Evolutionary conservation across 2,888 invertebrate genomes (phyloP).

Genomic region (Sinotaia quadrata): DNA sequence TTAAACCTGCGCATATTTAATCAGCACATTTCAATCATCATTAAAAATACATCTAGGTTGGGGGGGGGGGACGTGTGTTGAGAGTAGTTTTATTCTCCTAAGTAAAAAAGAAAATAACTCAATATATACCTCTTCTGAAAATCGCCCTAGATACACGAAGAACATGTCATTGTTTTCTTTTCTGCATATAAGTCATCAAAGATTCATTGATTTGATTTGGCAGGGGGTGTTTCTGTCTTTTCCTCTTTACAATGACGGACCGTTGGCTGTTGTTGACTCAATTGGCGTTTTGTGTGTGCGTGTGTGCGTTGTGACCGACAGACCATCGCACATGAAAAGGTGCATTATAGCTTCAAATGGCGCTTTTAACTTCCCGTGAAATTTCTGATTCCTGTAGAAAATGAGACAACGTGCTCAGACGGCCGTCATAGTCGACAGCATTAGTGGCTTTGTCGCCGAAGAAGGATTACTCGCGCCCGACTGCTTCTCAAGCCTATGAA

Average conservation of each 20-base stretch:
- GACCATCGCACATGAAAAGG: conserved; percentile 22
- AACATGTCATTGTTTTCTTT: no score
- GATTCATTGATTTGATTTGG: no score
- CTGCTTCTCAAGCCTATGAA: conserved; percentile 5
- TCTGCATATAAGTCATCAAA: no score
- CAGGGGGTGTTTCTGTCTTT: neutral
- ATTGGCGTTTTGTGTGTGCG: conserved; percentile 14
- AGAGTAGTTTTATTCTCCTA: no score
- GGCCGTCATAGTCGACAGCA: conserved; percentile 21
- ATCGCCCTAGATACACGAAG: no score
- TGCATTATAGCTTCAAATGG: conserved; percentile 31
- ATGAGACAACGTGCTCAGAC: conserved; percentile 33
- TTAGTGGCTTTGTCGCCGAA: conserved; percentile 29
- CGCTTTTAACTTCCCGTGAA: conserved; percentile 36
- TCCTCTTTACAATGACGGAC: neutral
- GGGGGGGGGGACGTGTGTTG: no score
- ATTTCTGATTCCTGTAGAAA: conserved; percentile 34
- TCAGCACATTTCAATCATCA: no score
- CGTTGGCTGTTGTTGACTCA: conserved; percentile 18
- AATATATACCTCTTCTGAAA: no score
- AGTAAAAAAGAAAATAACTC: no score
- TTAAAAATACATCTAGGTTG: no score
- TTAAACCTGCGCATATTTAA: no score
- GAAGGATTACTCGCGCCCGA: conserved; percentile 28
- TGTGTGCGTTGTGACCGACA: conserved; percentile 24